Evolutionary conservation across 2,888 invertebrate genomes (phyloP).

Genomic region (Abrostola triplasia): DNA sequence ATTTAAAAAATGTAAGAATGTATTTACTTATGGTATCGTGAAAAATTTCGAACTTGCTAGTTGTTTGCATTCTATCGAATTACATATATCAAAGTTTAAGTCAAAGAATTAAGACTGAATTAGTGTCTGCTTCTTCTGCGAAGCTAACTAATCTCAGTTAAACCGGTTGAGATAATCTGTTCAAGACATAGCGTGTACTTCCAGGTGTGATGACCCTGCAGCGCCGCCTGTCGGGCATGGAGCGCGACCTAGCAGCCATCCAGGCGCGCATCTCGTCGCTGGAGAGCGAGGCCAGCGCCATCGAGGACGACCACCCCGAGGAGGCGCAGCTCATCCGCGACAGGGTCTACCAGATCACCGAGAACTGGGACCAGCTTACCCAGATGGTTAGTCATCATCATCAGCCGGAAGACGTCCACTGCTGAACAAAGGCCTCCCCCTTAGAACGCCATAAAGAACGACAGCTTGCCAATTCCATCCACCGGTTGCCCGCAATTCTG

Average conservation of each 20-base stretch:
- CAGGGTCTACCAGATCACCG: conserved; percentile 96
- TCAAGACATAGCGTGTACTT: background rate
- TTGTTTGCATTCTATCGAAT: too few relatives aligned
- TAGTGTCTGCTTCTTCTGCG: too few relatives aligned
- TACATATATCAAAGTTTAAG: too few relatives aligned
- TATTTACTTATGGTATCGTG: background rate
- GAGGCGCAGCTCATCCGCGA: conserved; percentile 97
- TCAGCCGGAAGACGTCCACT: too few relatives aligned
- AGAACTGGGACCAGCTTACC: conserved; percentile 98
- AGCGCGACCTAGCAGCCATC: conserved; percentile 99
- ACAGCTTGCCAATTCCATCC: too few relatives aligned
- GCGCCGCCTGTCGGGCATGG: conserved; percentile 98
- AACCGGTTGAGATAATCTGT: conserved; percentile 6
- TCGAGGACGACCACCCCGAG: conserved; percentile 98
- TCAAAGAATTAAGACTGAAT: too few relatives aligned
- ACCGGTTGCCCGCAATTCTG: too few relatives aligned
- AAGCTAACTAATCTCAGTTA: background rate
- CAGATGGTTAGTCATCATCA: conserved; percentile 91
- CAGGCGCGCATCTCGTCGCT: conserved; percentile 98
- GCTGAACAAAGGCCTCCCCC: too few relatives aligned
- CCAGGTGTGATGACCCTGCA: conserved; percentile 98
- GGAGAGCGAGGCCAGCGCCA: conserved; percentile 97
- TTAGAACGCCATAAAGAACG: too few relatives aligned
- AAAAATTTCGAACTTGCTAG: too few relatives aligned
- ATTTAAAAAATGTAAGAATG: background rate